A percentile compares a stretch with the other conserved stretches of the same genome.
Evolutionary conservation across 2,888 invertebrate species (phyloP).

Genomic region (Diadegma fenestrale): DNA sequence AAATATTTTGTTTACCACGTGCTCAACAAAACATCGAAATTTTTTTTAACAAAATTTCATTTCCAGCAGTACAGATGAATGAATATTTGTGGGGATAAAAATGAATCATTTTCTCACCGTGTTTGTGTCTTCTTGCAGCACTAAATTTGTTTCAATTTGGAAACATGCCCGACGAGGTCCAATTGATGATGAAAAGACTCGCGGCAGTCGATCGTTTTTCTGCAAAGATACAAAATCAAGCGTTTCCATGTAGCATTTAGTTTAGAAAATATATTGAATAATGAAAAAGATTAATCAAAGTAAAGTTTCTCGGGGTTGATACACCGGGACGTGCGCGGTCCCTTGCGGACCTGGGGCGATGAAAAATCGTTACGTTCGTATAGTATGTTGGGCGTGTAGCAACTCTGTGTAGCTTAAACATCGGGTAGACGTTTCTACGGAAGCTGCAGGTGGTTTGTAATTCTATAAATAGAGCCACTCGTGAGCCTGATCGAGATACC

Average conservation of each 20-base stretch:
- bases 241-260: constrained; percentile 46
- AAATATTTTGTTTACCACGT: too few relatives aligned
- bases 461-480: constrained; percentile 69
- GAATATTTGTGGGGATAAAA: constrained; percentile 22
- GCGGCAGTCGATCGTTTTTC: constrained; percentile 80
- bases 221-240: constrained; percentile 70
- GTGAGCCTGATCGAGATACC: constrained; percentile 63
- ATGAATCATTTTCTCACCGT: constrained; percentile 77
- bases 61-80: background rate
- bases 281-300: constrained; percentile 23
- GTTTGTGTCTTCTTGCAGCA: constrained; percentile 82
- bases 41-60: too few relatives aligned
- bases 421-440: constrained; percentile 59
- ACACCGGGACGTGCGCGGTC: background rate
- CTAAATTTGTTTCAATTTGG: constrained; percentile 82
- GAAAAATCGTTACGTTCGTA: constrained; percentile 53
- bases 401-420: constrained; percentile 4
- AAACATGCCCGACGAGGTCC: constrained; percentile 77
- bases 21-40: too few relatives aligned
- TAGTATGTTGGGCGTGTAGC: constrained; percentile 29
- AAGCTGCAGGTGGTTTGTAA: constrained; percentile 72
- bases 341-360: constrained; percentile 1
- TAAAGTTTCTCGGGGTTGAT: constrained; percentile 5
- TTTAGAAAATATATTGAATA: constrained; percentile 23
- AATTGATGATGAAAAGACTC: constrained; percentile 52